Conservation (phyloP, 2,888 invertebrate species). For the Andrena camellia region DNA sequence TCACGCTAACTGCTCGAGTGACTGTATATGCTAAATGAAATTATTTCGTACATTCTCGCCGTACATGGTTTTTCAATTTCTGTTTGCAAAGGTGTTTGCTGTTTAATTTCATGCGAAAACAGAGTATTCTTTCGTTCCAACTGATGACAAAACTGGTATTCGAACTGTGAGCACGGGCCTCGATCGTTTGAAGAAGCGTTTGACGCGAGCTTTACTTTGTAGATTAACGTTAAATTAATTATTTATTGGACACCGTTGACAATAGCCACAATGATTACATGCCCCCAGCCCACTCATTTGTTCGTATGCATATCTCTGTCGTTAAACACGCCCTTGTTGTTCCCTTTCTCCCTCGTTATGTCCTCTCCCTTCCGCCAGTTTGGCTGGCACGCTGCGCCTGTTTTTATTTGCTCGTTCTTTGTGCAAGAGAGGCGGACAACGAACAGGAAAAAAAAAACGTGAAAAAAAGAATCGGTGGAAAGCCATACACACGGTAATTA, state of each 20-base stretch:
- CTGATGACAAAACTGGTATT: not conserved
- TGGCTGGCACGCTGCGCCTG: slow-evolving; percentile 23
- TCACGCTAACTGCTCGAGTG: too few relatives aligned
- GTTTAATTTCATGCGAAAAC: not conserved
- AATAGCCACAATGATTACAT: slow-evolving; percentile 70
- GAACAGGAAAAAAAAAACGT: slow-evolving; percentile 14
- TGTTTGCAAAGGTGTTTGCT: not conserved
- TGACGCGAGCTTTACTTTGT: slow-evolving; percentile 59
- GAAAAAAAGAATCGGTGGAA: slow-evolving; percentile 52
- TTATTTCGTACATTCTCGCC: not conserved
- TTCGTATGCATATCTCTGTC: slow-evolving; percentile 54
- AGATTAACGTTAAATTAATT: slow-evolving; percentile 70
- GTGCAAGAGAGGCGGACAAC: slow-evolving; percentile 45
- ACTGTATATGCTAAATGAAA: too few relatives aligned
- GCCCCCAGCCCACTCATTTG: slow-evolving; percentile 56
- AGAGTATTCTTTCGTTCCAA: slow-evolving; percentile 1
- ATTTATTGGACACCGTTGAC: slow-evolving; percentile 71
- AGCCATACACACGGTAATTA: slow-evolving; percentile 64
- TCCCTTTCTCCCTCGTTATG: slow-evolving; percentile 19
- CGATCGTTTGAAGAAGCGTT: slow-evolving; percentile 50
- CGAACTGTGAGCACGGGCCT: not conserved
- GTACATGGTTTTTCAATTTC: not conserved
- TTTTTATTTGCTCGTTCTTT: slow-evolving; percentile 65
- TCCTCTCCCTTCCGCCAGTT: slow-evolving; percentile 1
- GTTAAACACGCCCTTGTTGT: slow-evolving; percentile 31